A percentile compares a stretch with the other conserved stretches of the same genome.
Conservation (phyloP, 2,113 vertebrate species). For the Cavia aperea region DNA sequence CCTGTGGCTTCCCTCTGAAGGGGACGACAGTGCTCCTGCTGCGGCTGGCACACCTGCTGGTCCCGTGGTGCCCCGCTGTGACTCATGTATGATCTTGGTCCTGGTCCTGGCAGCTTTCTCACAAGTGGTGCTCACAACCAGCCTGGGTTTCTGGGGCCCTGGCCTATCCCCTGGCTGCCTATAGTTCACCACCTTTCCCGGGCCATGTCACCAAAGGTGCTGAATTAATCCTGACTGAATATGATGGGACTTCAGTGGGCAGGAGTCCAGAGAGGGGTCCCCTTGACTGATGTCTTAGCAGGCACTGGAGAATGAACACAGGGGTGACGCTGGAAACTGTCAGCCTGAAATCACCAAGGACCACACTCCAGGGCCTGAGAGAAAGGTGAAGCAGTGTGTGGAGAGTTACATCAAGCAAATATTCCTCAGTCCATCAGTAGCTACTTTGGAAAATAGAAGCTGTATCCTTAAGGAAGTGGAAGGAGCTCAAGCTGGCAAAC, state of each 20-base stretch:
- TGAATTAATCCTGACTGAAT: background rate
- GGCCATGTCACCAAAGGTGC: no score
- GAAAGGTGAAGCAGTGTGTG: background rate
- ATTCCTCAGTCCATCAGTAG: background rate
- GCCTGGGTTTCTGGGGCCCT: background rate
- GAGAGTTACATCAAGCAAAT: background rate
- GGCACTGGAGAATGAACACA: background rate
- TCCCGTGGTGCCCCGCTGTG: conserved; percentile 64
- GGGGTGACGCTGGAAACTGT: background rate
- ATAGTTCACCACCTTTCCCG: background rate
- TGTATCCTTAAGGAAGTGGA: background rate
- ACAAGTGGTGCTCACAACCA: background rate
- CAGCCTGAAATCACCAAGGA: background rate
- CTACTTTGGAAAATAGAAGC: background rate
- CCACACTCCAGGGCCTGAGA: background rate
- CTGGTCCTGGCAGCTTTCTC: background rate
- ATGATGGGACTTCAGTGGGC: background rate
- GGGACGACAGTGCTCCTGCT: conserved; percentile 66
- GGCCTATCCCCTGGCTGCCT: background rate
- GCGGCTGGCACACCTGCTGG: conserved; percentile 66
- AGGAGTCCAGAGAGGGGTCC: background rate
- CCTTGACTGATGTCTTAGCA: background rate
- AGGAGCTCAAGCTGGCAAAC: background rate
- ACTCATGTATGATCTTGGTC: fast-evolving
- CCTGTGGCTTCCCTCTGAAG: conserved; percentile 73